Evolutionary conservation across 1,140 invertebrate genomes (phyloP).

Genomic region (Lasioglossum albipes): DNA sequence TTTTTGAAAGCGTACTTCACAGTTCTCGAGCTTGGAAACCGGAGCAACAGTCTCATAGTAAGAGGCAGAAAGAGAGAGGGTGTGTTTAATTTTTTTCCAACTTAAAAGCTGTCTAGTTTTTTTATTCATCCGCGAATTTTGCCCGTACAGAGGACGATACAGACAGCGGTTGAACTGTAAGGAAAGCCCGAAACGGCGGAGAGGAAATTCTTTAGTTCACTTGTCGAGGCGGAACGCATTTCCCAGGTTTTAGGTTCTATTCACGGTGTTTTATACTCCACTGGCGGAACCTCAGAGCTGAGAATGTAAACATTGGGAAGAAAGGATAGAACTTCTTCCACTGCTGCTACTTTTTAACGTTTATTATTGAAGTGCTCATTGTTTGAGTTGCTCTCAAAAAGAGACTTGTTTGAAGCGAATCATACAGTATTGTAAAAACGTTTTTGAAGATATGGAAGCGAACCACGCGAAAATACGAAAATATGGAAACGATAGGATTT

Average conservation of each 20-base stretch:
- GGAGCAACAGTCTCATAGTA: not conserved
- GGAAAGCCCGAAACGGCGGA: not conserved
- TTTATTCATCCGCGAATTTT: constrained; percentile 14
- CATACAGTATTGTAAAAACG: no score
- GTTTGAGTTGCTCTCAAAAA: no score
- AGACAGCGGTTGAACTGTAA: not conserved
- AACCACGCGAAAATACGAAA: no score
- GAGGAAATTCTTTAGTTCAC: not conserved
- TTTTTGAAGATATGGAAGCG: no score
- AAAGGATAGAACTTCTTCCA: not conserved
- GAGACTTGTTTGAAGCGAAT: no score
- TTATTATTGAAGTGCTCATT: not conserved
- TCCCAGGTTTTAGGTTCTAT: not conserved
- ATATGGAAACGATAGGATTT: no score
- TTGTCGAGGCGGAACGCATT: not conserved
- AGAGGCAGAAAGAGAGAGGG: not conserved
- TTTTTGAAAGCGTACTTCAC: constrained; percentile 6
- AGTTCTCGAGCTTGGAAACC: not conserved
- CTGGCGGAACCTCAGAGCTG: not conserved
- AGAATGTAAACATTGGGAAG: not conserved
- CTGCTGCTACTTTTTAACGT: not conserved
- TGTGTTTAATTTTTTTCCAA: constrained; percentile 11
- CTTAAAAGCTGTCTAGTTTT: constrained; percentile 19
- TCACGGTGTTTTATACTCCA: not conserved
- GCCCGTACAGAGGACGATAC: not conserved